Base-by-base conservation (phyloP, 2,113 vertebrate genomes). In the Poeciliopsis turrubarensis region DNA sequence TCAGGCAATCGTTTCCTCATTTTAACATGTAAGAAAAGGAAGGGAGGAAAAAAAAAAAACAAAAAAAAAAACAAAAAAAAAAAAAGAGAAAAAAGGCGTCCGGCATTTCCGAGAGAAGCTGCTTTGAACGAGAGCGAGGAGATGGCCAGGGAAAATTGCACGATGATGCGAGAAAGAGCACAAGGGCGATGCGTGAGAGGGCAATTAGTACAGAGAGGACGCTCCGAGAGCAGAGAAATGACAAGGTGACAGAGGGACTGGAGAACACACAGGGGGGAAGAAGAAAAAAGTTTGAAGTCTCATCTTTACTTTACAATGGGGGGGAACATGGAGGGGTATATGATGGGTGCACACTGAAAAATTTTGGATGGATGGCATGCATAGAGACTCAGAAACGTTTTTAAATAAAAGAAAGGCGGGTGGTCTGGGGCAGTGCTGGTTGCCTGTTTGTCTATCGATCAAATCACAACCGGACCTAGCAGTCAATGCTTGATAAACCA, bases 371-470 rank as follows among this genome's bases (percentile, higher is more conserved):
- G 75, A 75, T 57, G 25, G 80, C 83, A 89, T 93, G 90, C 90
- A 88, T 79, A 88, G 74, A 72, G 90, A 78, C 22, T 60, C 2
- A 57, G 51, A 54, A 63, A 44, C 1, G 8, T 34, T 34, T 29
- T 41, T 41, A 70, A 78, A 77, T 92, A 90, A 86, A 69, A 72
- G 39, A 77, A 74, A 66, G 93, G 93, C 85, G 84, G 64, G 87
- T 86, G 86, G 87, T 89, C 94, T 95, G 93, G 96, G 95, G 95
- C 95, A 97, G 97, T 90, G 94, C 98, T 98, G 97, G 97, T 99
- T 99, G 98, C 97, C 97, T 99, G 98, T 97, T 98, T 98, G 97
- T 98, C 97, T 97, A 95, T 94, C 94, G 94, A 96, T 97, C 94
- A 94, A 91, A 89, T 93, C 87, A 94, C 92, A 90, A 93, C 93